A percentile compares a stretch with the other conserved stretches of the same genome.
Conservation (phyloP, 2,113 vertebrate genomes). For the Otis tarda region DNA sequence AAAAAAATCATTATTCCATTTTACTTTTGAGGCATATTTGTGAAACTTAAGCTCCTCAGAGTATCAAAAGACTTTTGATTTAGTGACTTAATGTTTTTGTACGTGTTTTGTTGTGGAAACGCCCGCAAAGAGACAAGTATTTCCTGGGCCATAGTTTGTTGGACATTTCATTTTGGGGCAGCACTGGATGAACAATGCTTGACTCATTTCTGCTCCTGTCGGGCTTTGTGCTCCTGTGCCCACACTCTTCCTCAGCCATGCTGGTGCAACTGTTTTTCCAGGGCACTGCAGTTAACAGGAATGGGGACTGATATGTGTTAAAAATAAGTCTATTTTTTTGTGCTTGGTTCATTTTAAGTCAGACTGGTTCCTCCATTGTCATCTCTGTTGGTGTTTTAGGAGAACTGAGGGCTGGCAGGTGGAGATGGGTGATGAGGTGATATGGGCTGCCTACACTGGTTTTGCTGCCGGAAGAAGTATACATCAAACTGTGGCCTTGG, state of each 20-base stretch:
- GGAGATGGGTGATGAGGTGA: background rate
- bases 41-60: background rate
- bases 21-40: background rate
- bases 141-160: background rate
- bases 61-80: background rate
- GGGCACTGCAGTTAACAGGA: background rate
- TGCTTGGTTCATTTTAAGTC: background rate
- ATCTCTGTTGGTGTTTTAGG: too few relatives aligned
- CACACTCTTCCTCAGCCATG: background rate
- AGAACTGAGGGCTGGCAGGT: background rate
- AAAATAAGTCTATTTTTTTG: background rate
- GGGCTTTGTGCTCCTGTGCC: background rate
- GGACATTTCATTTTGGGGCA: background rate
- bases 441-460: background rate
- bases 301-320: background rate
- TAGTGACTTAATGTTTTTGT: background rate
- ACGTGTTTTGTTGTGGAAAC: background rate
- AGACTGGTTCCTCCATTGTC: background rate
- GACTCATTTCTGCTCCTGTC: background rate
- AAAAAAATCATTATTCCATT: background rate
- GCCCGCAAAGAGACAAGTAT: background rate
- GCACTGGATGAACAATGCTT: background rate
- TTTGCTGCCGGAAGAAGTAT: background rate
- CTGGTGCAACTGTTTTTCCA: background rate
- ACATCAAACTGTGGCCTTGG: background rate